Conservation (phyloP, 2,113 vertebrate genomes). For the Pygoscelis adeliae region DNA sequence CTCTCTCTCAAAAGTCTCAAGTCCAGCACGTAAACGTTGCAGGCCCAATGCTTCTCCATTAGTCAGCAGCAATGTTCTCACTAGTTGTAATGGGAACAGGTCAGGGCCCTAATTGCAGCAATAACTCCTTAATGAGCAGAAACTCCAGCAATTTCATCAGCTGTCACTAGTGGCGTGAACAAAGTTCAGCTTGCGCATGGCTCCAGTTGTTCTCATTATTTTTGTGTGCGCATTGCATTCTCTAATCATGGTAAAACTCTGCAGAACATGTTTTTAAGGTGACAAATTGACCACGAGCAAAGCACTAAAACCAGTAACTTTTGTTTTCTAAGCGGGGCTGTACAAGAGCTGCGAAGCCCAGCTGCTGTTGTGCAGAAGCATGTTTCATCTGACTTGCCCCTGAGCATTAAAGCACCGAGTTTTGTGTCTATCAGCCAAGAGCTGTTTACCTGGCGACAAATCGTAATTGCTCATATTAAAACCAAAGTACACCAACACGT, state of each 20-base stretch:
- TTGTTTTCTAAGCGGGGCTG: background rate
- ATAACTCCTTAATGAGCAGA: slow-evolving; percentile 17
- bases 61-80: background rate
- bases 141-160: background rate
- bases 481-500: background rate
- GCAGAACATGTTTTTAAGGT: background rate
- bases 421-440: background rate
- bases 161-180: background rate
- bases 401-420: background rate
- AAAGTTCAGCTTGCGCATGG: background rate
- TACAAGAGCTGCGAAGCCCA: background rate
- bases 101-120: background rate
- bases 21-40: background rate
- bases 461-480: background rate
- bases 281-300: background rate
- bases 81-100: background rate
- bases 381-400: background rate
- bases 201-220: background rate
- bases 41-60: background rate
- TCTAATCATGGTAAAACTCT: background rate
- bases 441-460: background rate
- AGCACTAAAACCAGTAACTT: background rate
- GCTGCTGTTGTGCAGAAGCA: background rate
- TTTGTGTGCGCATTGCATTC: background rate
- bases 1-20: background rate